Base-by-base conservation (phyloP, 2,888 invertebrate genomes). In the Agrochola lota region DNA sequence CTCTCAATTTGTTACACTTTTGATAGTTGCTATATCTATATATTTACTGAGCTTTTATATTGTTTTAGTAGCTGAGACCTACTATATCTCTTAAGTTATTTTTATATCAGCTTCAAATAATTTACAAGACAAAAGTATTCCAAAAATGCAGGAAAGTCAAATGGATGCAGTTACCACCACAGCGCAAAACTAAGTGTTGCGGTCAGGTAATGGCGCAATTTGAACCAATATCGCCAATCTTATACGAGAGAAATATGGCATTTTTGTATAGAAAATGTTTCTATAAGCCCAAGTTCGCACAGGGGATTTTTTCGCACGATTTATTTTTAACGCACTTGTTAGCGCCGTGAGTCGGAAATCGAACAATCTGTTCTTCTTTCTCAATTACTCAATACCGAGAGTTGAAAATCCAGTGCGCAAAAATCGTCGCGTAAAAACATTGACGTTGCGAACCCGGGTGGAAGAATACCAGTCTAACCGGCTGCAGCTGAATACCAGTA, bases 171-270 rank as follows among this genome's bases (percentile, higher is more conserved):
- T 76, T 74, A 78, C 77, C 59, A n/a, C 71, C 69, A 77, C 69
- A 63, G 68, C 43, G 30, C 55, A 59, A 71, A 74, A n/a, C n/a
- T n/a, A n/a, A 66, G 75, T 77, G 69, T 69, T 85, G 90, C 57
- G 90, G 90, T 90, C 77, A 59, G 63, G 77, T 87, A 89, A 89
- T 89, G 46, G 78, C 0, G 81, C 89, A 83, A 84, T 88, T 85
- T 83, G 71, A 62, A 71, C 15, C 75, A 60, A 78, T 74, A 84
- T 64, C 40, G n/a, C 11, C 26, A 35, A 60, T 74, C 4, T 52
- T 71, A 46, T 71, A 35, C n/a, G 9, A 17, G 72, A 78, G 63
- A 70, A 70, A 83, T 73, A 59, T 59, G 67, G n/a, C 26, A 75
- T 64, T 74, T 64, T 11, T 23, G 11, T 67, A 2, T 59, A 70